These are phyloP conservation scores for Phycodurus eques DNA, from an alignment of 2,113 vertebrate species.

Conservation along the genomic window DNA sequence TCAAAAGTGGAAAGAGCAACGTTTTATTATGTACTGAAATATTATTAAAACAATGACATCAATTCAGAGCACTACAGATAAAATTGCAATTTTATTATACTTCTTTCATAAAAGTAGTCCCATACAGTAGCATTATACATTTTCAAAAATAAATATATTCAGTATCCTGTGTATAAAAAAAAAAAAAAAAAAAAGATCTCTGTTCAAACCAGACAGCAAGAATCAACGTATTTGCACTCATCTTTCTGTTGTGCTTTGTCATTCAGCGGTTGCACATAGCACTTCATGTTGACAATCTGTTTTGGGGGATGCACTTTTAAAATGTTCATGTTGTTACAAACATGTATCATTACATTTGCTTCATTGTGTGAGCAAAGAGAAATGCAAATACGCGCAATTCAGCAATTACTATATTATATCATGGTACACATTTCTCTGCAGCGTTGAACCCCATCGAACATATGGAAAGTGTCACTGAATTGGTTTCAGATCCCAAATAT, in stretches of 20 bases:
- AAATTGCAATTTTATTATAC: conserved; percentile 56
- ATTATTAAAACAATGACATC: background rate
- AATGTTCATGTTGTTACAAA: conserved; percentile 29
- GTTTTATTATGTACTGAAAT: conserved; percentile 5
- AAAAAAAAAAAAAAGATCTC: conserved; percentile 39
- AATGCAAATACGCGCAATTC: conserved; percentile 16
- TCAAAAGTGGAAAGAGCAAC: background rate
- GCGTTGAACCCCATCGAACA: background rate
- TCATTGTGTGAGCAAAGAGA: conserved; percentile 25
- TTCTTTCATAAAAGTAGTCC: conserved; percentile 53
- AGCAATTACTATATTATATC: conserved; percentile 16
- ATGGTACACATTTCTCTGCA: conserved; percentile 11
- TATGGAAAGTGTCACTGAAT: background rate
- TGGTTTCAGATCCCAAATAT: conserved; percentile 7
- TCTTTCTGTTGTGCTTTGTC: background rate
- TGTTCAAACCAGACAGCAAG: conserved; percentile 28
- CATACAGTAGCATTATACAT: conserved; percentile 37
- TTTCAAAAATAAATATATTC: conserved; percentile 64
- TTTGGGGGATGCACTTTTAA: conserved; percentile 20
- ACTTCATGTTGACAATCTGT: conserved; percentile 19
- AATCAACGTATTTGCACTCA: conserved; percentile 15
- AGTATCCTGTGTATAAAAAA: conserved; percentile 50
- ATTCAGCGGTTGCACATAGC: conserved; percentile 13
- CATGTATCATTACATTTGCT: conserved; percentile 20
- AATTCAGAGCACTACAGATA: conserved; percentile 7